Base-by-base conservation (phyloP, 1,140 invertebrate genomes). In the Conus betulinus region DNA sequence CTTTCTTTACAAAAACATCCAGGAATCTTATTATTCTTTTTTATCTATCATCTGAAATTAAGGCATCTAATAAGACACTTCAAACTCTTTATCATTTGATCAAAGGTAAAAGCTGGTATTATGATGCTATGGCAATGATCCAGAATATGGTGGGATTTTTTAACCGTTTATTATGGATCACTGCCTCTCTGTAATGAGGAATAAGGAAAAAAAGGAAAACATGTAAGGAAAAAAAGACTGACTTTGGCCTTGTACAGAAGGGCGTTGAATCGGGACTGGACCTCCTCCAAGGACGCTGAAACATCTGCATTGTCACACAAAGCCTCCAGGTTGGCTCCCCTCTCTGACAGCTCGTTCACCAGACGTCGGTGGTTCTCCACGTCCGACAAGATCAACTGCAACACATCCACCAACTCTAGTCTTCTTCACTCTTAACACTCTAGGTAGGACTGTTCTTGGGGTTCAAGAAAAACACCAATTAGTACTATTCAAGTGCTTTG, bases 281-380 rank as follows among this genome's bases (percentile, higher is more conserved):
- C 91, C 74, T 93, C 91, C 27, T 91, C 87, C 52, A 93, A 87
- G 4, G 93, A 92, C 13, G 92, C 91, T 1, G 91, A 88, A 13
- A 93, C 90, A 13, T 92, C 93, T 0, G 91, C 91, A 76, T 93
- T 93, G 78, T 93, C 92, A 90, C 92, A 92, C 25, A 93, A 85
- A 55, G 92, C 92, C 83, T 94, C 92, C 27, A 94, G 91, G 79
- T 93, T 93, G 87, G 97, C 96, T 8, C 98, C 97, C 95, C 98
- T 97, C 74, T 96, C 93, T 67, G 94, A 91, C 67, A 95, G 91
- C 84, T 94, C 92, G 85, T 92, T 93, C 13, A 95, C 92, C 27
- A 94, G 88, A 39, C 92, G 87, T 52, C 94, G 87, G 85, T 93
- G 93, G 74, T 92, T 93, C 78, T 94, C 93, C 39, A 93, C 90